Base-by-base conservation (phyloP, 1,140 invertebrate species). In the Aphelinus certus region DNA sequence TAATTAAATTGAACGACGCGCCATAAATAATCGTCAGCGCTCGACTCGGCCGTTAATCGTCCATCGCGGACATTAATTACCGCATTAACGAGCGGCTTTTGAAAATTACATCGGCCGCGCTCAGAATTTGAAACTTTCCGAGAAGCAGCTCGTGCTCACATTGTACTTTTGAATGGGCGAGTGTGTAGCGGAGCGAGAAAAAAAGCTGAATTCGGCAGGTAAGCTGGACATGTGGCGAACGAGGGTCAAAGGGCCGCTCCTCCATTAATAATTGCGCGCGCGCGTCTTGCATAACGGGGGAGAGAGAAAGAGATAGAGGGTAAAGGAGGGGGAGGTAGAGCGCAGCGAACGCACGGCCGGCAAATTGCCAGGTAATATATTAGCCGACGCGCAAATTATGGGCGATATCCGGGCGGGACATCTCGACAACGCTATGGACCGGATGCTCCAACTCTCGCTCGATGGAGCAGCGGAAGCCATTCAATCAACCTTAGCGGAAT, bases 311-410 rank as follows among this genome's bases (percentile, higher is more conserved):
- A 56, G 53, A 43, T 10, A 65, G 43, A 9, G 60, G 9, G 45
- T 48, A 9, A 47, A 47, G 46, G n/a, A 62, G 58, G 65, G 65
- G 26, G 26, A 26, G 26, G 26, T 26, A 26, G 26, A 26, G 26
- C 26, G 26, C 26, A 26, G 26, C 26, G 26, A 26, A 26, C 51
- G 4, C 51, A 53, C 84, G 85, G 84, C 83, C 80, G 80, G 83
- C 80, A 84, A 86, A 87, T 86, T 85, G 85, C 82, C 81, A 82
- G 83, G 84, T 88, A 87, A 88, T 88, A 87, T 87, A 88, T 88
- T 87, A 87, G 85, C 83, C 80, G 46, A 62, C 10, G 62, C 46
- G 53, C 78, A 87, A 88, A 88, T 88, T 87, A 87, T 86, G 85
- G 85, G 82, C 85, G 85, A 88, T 87, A 86, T 86, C 82, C 85